Conservation (phyloP, 2,888 invertebrate species). For the Hydrotaea cyrtoneurina region DNA sequence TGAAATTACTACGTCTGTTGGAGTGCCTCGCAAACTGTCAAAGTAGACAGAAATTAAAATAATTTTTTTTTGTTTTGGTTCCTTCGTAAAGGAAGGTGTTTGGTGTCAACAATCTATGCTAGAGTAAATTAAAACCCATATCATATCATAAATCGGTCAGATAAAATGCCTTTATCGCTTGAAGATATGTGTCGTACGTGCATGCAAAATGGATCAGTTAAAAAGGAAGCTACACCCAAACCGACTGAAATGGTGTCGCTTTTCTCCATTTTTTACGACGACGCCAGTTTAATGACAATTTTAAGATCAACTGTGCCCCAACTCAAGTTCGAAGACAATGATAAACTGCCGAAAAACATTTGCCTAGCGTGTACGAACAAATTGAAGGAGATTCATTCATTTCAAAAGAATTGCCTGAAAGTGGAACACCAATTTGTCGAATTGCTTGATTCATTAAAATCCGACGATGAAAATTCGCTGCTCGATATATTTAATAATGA, state of each 20-base stretch:
- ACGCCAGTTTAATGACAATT: slow-evolving; percentile 18
- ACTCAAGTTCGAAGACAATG: slow-evolving; percentile 44
- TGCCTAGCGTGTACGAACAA: slow-evolving; percentile 42
- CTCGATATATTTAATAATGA: slow-evolving; percentile 1
- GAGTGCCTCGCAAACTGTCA: no score
- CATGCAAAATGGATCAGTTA: slow-evolving; percentile 17
- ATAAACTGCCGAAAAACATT: slow-evolving; percentile 42
- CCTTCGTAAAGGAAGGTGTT: no score
- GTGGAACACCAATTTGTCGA: slow-evolving; percentile 45
- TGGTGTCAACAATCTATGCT: no score
- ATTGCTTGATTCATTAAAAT: slow-evolving; percentile 42
- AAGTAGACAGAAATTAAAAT: no score
- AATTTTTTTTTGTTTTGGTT: no score
- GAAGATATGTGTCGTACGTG: slow-evolving; percentile 57
- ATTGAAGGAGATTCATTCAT: slow-evolving; percentile 41
- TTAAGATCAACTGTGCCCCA: slow-evolving; percentile 42
- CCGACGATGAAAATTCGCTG: slow-evolving; percentile 3
- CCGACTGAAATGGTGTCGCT: no score
- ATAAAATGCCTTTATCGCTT: background rate
- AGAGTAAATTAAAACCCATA: no score
- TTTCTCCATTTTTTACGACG: no score
- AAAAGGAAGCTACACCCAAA: background rate
- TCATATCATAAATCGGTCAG: no score
- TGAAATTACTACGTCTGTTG: no score
- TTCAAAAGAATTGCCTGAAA: slow-evolving; percentile 47